Percentiles rank a stretch among this genome's conserved stretches.
Evolutionary conservation across 2,797 vertebrate species (phyloP).

Genomic region (Pygocentrus nattereri): DNA sequence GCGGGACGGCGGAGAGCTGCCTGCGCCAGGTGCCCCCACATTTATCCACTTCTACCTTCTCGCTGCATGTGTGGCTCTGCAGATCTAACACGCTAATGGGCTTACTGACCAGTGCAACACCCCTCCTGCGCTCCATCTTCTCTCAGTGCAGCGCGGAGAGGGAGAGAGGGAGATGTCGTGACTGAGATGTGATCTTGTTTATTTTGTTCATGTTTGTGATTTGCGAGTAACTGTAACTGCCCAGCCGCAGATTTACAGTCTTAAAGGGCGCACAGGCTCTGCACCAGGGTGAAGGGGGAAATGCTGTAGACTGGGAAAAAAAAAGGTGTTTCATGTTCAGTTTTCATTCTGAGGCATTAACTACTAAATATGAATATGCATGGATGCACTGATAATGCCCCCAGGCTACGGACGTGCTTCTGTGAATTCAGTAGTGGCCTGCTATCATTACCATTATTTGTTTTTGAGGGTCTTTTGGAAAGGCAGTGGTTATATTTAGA

Average conservation of each 20-base stretch:
- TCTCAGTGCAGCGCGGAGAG: not conserved
- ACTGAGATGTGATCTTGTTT: not conserved
- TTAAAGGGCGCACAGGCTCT: not conserved
- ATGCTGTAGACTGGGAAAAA: too few relatives aligned
- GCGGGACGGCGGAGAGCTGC: constrained; percentile 55
- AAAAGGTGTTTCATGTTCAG: too few relatives aligned
- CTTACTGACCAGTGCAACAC: not conserved
- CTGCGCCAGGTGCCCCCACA: constrained; percentile 50
- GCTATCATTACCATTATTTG: too few relatives aligned
- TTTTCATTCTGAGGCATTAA: too few relatives aligned
- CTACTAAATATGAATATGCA: too few relatives aligned
- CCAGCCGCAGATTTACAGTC: not conserved
- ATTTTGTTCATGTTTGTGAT: not conserved
- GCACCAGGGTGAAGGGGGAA: not conserved
- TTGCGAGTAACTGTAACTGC: not conserved
- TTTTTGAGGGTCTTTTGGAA: too few relatives aligned
- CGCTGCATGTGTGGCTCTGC: not conserved
- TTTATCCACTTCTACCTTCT: not conserved
- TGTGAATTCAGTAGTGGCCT: too few relatives aligned
- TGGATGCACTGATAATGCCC: too few relatives aligned
- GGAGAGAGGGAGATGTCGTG: not conserved
- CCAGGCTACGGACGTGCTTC: too few relatives aligned
- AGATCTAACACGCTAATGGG: not conserved
- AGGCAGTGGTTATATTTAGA: too few relatives aligned
- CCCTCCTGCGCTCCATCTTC: not conserved